phyloP scores from a whole-genome alignment of 1,140 invertebrate species.

The Tribolium castaneum region DNA sequence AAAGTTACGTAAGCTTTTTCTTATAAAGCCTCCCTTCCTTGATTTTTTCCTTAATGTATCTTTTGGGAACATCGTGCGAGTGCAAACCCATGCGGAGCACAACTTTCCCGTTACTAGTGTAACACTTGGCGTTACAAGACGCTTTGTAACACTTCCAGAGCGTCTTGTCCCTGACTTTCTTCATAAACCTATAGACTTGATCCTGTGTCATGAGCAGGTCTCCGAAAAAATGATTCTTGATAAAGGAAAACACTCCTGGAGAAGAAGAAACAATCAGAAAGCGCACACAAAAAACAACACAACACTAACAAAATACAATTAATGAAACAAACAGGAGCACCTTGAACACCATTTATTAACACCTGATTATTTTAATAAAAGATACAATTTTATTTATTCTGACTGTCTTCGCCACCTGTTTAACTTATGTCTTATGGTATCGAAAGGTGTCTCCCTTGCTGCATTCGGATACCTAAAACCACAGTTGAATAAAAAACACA shows the following conservation, averaged over 20 bases:
- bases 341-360: neutral
- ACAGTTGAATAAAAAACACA: neutral
- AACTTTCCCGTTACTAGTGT: conserved; percentile 49
- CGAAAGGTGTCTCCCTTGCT: conserved; percentile 55
- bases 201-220: conserved; percentile 46
- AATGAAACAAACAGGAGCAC: neutral
- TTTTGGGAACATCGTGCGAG: conserved; percentile 47
- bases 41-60: neutral
- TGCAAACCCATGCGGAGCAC: conserved; percentile 49
- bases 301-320: neutral
- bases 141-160: conserved; percentile 51
- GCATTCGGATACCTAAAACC: conserved; percentile 59
- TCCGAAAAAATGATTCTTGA: neutral
- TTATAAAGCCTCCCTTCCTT: neutral
- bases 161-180: conserved; percentile 40
- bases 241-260: neutral
- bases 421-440: conserved; percentile 56
- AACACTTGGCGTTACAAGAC: conserved; percentile 50
- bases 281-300: neutral
- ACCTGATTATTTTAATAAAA: no score
- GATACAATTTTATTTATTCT: conserved; percentile 4
- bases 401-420: conserved; percentile 55
- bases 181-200: conserved; percentile 51
- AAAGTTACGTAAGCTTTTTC: neutral
- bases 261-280: neutral